Conservation (phyloP, 2,888 invertebrate species). For the Cyaniris semiargus region DNA sequence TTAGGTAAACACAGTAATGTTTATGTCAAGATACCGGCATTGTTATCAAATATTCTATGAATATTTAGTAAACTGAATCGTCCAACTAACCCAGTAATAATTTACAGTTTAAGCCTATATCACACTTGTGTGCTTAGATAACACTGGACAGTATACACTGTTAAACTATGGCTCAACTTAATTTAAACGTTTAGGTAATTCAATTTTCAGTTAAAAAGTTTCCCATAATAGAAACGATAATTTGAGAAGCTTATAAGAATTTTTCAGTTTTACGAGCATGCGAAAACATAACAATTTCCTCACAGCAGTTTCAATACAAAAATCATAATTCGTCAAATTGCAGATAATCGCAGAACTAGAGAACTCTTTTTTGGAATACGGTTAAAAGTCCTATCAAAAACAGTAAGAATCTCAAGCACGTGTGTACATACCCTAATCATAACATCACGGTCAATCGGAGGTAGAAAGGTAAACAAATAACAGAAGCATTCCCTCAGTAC, state of each 20-base stretch:
- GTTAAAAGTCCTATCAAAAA: no score
- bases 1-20: background rate
- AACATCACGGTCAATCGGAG: slow-evolving; percentile 53
- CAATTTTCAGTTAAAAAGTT: background rate
- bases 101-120: background rate
- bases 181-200: background rate
- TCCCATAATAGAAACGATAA: no score
- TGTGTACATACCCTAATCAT: slow-evolving; percentile 55
- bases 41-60: background rate
- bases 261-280: background rate
- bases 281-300: background rate
- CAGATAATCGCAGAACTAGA: background rate
- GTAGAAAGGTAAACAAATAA: slow-evolving; percentile 57
- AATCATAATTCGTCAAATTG: background rate
- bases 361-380: background rate
- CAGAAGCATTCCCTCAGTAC: slow-evolving; percentile 51
- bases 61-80: slow-evolving; percentile 5
- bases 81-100: slow-evolving; percentile 5
- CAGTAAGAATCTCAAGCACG: slow-evolving; percentile 14
- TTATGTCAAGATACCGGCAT: background rate
- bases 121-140: background rate
- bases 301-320: background rate
- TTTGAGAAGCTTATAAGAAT: no score
- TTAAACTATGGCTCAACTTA: background rate
- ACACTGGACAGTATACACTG: background rate